A percentile compares a stretch with the other conserved stretches of the same genome.
Evolutionary conservation across 2,797 vertebrate genomes (phyloP).

Genomic region (Linurgus olivaceus): DNA sequence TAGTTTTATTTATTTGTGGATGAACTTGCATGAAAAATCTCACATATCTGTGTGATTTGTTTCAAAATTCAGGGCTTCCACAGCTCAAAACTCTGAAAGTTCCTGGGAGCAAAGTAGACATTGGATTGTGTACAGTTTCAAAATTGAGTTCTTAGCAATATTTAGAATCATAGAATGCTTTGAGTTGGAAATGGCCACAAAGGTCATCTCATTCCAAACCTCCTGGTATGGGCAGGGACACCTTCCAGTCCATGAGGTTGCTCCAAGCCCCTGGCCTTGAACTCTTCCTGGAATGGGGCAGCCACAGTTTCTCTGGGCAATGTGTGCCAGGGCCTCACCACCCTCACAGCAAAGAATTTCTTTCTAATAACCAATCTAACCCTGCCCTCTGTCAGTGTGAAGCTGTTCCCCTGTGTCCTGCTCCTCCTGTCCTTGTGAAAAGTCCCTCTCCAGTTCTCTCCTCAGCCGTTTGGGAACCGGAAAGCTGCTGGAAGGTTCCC

Average conservation of each 20-base stretch:
- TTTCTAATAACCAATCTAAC: not conserved
- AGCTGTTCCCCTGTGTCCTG: accelerated
- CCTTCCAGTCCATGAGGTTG: not conserved
- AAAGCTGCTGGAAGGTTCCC: not conserved
- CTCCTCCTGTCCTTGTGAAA: not conserved
- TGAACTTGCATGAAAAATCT: constrained; percentile 9
- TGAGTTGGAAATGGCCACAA: not conserved
- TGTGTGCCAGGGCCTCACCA: not conserved
- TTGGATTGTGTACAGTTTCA: not conserved
- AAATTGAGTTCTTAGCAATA: not conserved
- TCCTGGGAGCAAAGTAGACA: not conserved
- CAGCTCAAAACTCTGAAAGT: not conserved
- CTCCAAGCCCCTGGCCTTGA: not conserved
- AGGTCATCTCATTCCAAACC: accelerated
- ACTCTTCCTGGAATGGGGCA: not conserved
- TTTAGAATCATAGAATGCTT: not conserved
- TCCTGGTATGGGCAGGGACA: not conserved
- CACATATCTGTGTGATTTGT: constrained; percentile 17
- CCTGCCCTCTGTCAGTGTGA: not conserved
- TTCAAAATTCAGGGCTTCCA: constrained; percentile 15
- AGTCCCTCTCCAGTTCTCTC: not conserved
- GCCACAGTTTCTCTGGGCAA: not conserved
- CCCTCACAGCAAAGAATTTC: not conserved
- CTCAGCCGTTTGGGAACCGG: not conserved
- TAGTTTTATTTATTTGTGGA: not conserved